Base-by-base conservation (phyloP, 2,888 invertebrate genomes). In the Proisotoma minuta region DNA sequence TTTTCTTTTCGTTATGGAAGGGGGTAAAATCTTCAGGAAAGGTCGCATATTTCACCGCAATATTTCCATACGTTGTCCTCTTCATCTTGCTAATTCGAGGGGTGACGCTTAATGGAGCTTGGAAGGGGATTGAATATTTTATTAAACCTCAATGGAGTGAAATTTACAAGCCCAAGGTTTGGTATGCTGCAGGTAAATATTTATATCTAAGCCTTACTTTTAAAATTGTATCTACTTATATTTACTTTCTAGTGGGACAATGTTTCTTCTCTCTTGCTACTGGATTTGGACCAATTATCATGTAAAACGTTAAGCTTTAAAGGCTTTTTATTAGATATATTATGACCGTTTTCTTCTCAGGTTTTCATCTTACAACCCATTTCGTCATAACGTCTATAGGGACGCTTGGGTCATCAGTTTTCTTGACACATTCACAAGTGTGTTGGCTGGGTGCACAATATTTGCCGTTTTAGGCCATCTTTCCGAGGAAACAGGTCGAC, bases 41-140 rank as follows among this genome's bases (percentile, higher is more conserved):
- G 78, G 88, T 86, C 0, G 86, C 93, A 0, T 94, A 93, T 78
- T 89, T 94, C 78, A 85, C 93, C 15, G 92, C 93, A 0, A 77
- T 92, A 2, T 91, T 91, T 77, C 91, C 91, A 0, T 90, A 89
- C 75, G 82, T 88, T 2, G 85, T 92, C 56, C 83, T 92, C 78
- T 79, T 89, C 61, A 84, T 84, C 34, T 78, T 92, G 52, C 81
- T 92, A 12, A 83, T 89, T 56, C 76, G 80, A 27, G 81, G 81
- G 5, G 75, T 77, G 10, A 80, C 80, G 0, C 74, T 81, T 52
- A 84, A 85, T 0, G 91, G 43, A 20, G 86, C 91, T n/a, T 80
- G 78, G 1, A 80, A 84, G 47, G 92, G 91, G 0, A 87, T 91
- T 57, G 76, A 85, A 47, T 91, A 87, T 79, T 91, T 91, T 75